These are phyloP conservation scores for Todus mexicanus DNA, from an alignment of 2,797 vertebrate species.

Conservation along the genomic window DNA sequence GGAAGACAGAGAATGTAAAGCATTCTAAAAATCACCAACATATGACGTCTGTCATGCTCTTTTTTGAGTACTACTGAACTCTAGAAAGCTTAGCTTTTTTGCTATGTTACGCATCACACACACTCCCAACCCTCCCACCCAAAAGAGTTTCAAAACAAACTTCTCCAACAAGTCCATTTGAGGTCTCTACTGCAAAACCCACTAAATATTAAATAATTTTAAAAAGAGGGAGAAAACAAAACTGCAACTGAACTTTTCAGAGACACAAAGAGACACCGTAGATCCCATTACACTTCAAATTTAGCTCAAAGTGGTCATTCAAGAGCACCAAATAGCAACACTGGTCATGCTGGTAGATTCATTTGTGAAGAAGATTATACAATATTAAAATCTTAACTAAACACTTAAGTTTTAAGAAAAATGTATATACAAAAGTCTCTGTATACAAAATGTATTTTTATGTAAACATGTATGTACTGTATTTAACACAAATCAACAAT, in stretches of 20 bases:
- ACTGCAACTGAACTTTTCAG: not conserved
- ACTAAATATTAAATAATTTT: not conserved
- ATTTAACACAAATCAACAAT: constrained; percentile 49
- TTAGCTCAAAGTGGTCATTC: constrained; percentile 30
- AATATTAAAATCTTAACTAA: constrained; percentile 63
- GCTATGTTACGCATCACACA: not conserved
- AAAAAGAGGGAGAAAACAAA: not conserved
- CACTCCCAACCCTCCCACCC: not conserved
- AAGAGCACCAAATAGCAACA: constrained; percentile 62
- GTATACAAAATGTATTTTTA: constrained; percentile 64
- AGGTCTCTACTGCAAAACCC: not conserved
- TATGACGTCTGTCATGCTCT: constrained; percentile 20
- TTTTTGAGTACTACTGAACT: constrained; percentile 29
- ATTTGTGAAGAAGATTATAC: constrained; percentile 48
- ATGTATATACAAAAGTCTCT: constrained; percentile 67
- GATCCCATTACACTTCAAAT: constrained; percentile 20
- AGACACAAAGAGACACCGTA: constrained; percentile 22
- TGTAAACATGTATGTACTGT: constrained; percentile 63
- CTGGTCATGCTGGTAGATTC: constrained; percentile 57
- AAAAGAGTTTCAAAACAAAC: not conserved
- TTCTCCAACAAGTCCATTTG: not conserved
- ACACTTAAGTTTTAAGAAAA: constrained; percentile 66
- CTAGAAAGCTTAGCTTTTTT: constrained; percentile 9
- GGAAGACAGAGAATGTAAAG: not conserved
- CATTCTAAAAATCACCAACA: constrained; percentile 10